These are phyloP conservation scores for Geranospiza caerulescens DNA, from an alignment of 2,797 vertebrate species.

Conservation along the genomic window DNA sequence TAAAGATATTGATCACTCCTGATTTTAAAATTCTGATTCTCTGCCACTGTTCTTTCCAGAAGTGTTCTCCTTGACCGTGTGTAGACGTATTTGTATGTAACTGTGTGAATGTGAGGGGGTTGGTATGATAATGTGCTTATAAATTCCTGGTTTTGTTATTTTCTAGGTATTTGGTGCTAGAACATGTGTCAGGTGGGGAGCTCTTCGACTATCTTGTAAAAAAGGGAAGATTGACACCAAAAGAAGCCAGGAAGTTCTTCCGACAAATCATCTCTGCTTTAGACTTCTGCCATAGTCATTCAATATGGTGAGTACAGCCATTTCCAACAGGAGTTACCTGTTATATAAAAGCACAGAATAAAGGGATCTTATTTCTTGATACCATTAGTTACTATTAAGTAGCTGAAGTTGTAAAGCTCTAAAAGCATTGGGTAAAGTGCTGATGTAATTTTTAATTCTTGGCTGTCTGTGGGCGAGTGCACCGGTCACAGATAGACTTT, in stretches of 20 bases:
- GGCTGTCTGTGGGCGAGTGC: background rate
- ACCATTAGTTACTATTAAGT: background rate
- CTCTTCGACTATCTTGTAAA: constrained; percentile 98
- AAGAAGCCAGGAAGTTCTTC: constrained; percentile 98
- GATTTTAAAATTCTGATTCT: background rate
- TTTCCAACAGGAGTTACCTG: background rate
- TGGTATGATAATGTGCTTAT: background rate
- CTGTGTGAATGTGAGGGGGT: background rate
- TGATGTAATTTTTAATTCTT: background rate
- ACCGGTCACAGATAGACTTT: background rate
- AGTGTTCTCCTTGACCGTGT: background rate
- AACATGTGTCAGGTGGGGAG: constrained; percentile 97
- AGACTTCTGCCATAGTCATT: constrained; percentile 99
- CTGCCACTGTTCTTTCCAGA: background rate
- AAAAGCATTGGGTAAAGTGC: background rate
- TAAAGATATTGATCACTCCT: background rate
- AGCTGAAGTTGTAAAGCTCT: background rate
- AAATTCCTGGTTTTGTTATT: background rate
- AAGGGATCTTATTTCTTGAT: background rate
- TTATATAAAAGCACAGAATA: background rate
- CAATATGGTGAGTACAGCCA: constrained; percentile 89
- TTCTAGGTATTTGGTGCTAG: constrained; percentile 93
- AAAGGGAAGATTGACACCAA: constrained; percentile 96
- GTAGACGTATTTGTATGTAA: background rate
- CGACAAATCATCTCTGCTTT: constrained; percentile 98